Evolutionary conservation across 2,888 invertebrate genomes (phyloP).

Genomic region (Trisateles emortualis): DNA sequence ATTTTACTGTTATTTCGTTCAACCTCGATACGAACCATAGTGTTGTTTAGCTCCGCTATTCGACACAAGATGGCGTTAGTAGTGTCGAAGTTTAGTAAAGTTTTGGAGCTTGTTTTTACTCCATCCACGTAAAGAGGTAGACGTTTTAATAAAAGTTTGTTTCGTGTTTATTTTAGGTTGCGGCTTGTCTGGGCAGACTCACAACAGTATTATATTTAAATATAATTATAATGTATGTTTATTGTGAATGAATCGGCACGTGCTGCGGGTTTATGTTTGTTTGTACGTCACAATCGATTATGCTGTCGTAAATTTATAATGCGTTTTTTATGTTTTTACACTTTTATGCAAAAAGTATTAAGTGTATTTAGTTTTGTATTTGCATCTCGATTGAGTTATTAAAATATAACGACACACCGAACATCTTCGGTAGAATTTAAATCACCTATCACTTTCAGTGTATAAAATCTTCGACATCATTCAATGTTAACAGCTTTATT

Average conservation of each 20-base stretch:
- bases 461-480: too few species aligned
- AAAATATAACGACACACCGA: neutral
- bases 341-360: conserved; percentile 6
- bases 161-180: conserved; percentile 70
- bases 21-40: conserved; percentile 55
- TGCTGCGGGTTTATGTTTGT: conserved; percentile 42
- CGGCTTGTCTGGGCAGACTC: conserved; percentile 59
- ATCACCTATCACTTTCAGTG: too few species aligned
- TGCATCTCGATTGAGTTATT: neutral
- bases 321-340: conserved; percentile 18
- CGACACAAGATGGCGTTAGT: conserved; percentile 72
- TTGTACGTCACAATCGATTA: conserved; percentile 47
- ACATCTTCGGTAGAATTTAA: neutral
- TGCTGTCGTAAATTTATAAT: conserved; percentile 43
- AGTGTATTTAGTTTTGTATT: neutral
- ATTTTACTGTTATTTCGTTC: conserved; percentile 32
- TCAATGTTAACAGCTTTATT: neutral
- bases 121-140: conserved; percentile 64
- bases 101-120: conserved; percentile 51
- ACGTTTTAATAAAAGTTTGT: conserved; percentile 74
- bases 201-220: conserved; percentile 66
- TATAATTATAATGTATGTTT: conserved; percentile 53
- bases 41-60: conserved; percentile 67
- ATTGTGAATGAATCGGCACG: conserved; percentile 48
- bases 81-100: conserved; percentile 33